These are phyloP conservation scores for Drosophila pruinosa DNA, from an alignment of 1,140 invertebrate species.

Conservation along the genomic window DNA sequence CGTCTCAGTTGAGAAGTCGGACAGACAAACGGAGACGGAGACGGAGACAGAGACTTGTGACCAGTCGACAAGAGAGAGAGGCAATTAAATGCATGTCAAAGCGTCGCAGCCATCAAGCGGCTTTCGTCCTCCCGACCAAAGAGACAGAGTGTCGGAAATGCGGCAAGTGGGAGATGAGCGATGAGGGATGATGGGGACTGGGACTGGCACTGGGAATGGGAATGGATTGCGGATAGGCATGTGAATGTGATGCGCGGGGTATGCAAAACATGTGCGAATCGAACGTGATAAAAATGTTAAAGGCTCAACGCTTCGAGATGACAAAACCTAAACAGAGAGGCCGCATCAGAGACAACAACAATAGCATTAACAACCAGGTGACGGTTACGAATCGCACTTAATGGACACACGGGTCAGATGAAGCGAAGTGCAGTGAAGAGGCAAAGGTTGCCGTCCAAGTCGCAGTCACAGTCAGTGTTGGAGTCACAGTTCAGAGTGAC, in stretches of 20 bases:
- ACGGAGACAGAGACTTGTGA: background rate
- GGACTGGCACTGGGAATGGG: slow-evolving; percentile 12
- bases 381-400: slow-evolving; percentile 71
- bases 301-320: slow-evolving; percentile 30
- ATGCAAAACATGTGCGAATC: slow-evolving; percentile 82
- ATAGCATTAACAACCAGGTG: slow-evolving; percentile 23
- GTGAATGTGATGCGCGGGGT: slow-evolving; percentile 41
- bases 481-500: slow-evolving; percentile 70
- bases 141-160: slow-evolving; percentile 31
- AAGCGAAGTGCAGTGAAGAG: background rate
- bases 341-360: background rate
- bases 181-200: background rate
- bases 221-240: slow-evolving; percentile 19
- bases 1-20: slow-evolving; percentile 4
- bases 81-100: slow-evolving; percentile 82
- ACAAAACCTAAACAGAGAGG: slow-evolving; percentile 18
- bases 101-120: slow-evolving; percentile 68
- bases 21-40: background rate
- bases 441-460: background rate
- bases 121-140: slow-evolving; percentile 21
- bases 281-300: slow-evolving; percentile 82
- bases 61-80: slow-evolving; percentile 42
- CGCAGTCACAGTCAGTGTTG: background rate
- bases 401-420: slow-evolving; percentile 27
- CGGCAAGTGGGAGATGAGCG: slow-evolving; percentile 2